These are phyloP conservation scores for Pangasius larnaudii DNA, from an alignment of 2,797 vertebrate genomes.

Conservation along the genomic window DNA sequence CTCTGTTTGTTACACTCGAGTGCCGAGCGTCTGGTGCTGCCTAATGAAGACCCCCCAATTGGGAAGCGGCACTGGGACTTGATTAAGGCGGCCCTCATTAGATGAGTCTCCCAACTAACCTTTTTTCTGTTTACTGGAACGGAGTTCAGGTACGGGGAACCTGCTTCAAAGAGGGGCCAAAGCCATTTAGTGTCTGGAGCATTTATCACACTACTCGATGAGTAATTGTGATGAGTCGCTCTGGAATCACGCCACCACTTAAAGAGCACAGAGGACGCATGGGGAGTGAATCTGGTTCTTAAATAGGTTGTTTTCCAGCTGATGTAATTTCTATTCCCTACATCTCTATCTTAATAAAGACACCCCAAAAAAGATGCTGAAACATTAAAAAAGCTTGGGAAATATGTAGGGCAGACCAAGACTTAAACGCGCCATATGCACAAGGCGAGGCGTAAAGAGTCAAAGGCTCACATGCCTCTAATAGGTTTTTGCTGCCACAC, in stretches of 20 bases:
- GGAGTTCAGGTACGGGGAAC: conserved; percentile 44
- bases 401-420: conserved; percentile 54
- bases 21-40: conserved; percentile 29
- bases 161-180: conserved; percentile 50
- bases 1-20: conserved; percentile 47
- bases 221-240: conserved; percentile 47
- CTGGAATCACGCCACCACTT: conserved; percentile 44
- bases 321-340: conserved; percentile 55
- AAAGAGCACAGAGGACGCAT: conserved; percentile 50
- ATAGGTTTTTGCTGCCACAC: conserved; percentile 40
- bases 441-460: conserved; percentile 12
- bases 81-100: conserved; percentile 53
- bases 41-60: conserved; percentile 42
- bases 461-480: conserved; percentile 19
- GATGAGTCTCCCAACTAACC: conserved; percentile 52
- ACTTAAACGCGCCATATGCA: conserved; percentile 46
- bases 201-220: conserved; percentile 46
- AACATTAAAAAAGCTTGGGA: conserved; percentile 44
- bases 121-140: conserved; percentile 45
- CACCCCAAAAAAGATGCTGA: conserved; percentile 54
- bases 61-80: conserved; percentile 48
- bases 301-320: conserved; percentile 57
- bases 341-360: conserved; percentile 51
- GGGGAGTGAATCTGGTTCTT: conserved; percentile 43
- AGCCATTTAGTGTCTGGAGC: conserved; percentile 36